Base-by-base conservation (phyloP, 2,113 vertebrate species). In the Mustela nigripes region DNA sequence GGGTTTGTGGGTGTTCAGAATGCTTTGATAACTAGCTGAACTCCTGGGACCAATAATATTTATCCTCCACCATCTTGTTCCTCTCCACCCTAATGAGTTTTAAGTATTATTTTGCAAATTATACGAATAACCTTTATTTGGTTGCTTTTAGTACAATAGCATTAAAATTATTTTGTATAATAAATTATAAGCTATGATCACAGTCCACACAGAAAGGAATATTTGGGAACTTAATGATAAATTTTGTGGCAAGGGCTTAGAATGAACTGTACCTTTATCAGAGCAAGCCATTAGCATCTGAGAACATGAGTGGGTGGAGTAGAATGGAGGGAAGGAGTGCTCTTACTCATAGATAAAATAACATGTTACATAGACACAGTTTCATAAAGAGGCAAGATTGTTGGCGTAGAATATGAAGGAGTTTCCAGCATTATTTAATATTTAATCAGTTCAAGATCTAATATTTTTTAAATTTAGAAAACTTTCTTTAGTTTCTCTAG, bases 251-350 rank as follows among this genome's bases (percentile, higher is more conserved):
- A 9, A 50, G 31, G 28, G 3, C 91, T 71, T 90, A 87, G 69
- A 79, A 82, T 65, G 53, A 94, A 71, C 65, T 56, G 28, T 88
- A 9, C 18, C 56, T 82, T 97, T 96, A 94, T 95, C 96, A 97
- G 71, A 42, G 31, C 60, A 15, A 88, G 33, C 45, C 84, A 85
- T 84, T 80, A 65, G 50, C 86, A 65, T 79, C 65, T 96, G 69
- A 31, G 53, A 26, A 65, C 33, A 19, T 85, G 33, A 91, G 42
- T 91, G 76, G 60, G 78, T 89, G 60, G 33, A 81, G 73, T 60
- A 26, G 48, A 73, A 42, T 33, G 31, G 24, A 80, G 92, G 58
- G 58, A 89, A 76, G n/a, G 7, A 1, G 1, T 63, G 39, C 42
- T 80, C 26, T 91, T n/a, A 60, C 65, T 84, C 71, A 42, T 18